Evolutionary conservation across 2,797 vertebrate genomes (phyloP), one percentile per base, ranked within the genome.

Genomic region (Hydrolagus colliei): DNA sequence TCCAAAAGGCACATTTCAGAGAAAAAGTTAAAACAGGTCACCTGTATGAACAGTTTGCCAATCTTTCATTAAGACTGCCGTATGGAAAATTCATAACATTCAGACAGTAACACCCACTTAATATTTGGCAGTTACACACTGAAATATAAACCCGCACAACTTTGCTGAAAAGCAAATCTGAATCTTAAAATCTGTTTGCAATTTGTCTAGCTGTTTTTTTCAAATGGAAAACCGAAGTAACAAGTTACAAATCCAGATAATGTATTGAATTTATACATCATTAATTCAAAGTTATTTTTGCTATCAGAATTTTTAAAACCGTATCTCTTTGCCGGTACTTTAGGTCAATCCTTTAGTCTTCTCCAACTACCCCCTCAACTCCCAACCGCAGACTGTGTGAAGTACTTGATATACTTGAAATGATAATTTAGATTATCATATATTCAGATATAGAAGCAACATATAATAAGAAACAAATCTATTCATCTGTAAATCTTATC

Each of bases 171-270:
- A 67, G 63, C 14, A 76, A 35, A 59, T 76, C n/a, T 32, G 63
- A 82, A 82, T 82, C 27, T 68, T 32, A 82, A 16, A 68, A 82
- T 82, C 22, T 68, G 79, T 82, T 82, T 82, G 63, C 79, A 82
- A 82, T 82, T 82, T 68, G 27, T 68, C 63, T 67, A 82, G 65
- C 79, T 68, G 79, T 82, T 18, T 82, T 65, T 20, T 82, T 67
- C 79, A 82, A 82, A 65, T 82, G 79, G 79, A 82, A 82, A 82
- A 16, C 13, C 63, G 62, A 79, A 63, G 18, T 16, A 65, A 4
- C 68, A 82, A 9, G 35, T 9, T 27, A 27, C 65, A 61, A 67
- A 32, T 27, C 27, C 61, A 80, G 62, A 65, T 9, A 8, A 41
- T 41, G 32, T 68, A 14, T 82, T 82, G 27, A 82, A 82, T 82